Percentiles rank a stretch among this genome's conserved stretches.
Conservation (phyloP, 1,140 invertebrate species). For the Habropoda laboriosa region DNA sequence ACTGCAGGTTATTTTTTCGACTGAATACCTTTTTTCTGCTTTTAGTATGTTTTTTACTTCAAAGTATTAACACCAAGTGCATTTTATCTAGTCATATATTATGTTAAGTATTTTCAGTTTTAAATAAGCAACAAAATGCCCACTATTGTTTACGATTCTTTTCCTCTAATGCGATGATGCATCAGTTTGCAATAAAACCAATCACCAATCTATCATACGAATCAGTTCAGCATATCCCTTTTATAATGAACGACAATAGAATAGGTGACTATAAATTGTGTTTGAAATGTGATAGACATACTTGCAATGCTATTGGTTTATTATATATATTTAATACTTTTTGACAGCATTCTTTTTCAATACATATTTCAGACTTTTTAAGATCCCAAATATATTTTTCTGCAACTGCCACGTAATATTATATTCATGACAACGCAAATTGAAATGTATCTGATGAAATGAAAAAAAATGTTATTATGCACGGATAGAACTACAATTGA, state of each 20-base stretch:
- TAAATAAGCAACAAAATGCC: slow-evolving; percentile 5
- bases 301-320: slow-evolving; percentile 7
- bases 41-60: slow-evolving; percentile 1
- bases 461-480: slow-evolving; percentile 40
- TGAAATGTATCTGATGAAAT: slow-evolving; percentile 9
- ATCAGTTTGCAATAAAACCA: neutral
- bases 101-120: slow-evolving; percentile 22
- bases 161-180: neutral
- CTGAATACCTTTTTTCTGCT: neutral
- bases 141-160: neutral
- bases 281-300: slow-evolving; percentile 17
- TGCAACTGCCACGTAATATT: slow-evolving; percentile 38
- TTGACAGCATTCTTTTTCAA: neutral
- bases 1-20: neutral
- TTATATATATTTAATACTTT: slow-evolving; percentile 7
- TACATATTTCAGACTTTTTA: neutral
- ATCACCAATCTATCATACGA: neutral
- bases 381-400: slow-evolving; percentile 30
- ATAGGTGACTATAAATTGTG: neutral
- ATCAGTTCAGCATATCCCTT: neutral
- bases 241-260: slow-evolving; percentile 11
- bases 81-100: slow-evolving; percentile 49
- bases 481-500: slow-evolving; percentile 35
- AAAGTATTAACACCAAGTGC: slow-evolving; percentile 33
- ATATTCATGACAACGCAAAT: slow-evolving; percentile 14